Percentiles rank a stretch among this genome's conserved stretches.
These are phyloP conservation scores for Gallirallus australis DNA, from an alignment of 2,797 vertebrate genomes.

Conservation along the genomic window DNA sequence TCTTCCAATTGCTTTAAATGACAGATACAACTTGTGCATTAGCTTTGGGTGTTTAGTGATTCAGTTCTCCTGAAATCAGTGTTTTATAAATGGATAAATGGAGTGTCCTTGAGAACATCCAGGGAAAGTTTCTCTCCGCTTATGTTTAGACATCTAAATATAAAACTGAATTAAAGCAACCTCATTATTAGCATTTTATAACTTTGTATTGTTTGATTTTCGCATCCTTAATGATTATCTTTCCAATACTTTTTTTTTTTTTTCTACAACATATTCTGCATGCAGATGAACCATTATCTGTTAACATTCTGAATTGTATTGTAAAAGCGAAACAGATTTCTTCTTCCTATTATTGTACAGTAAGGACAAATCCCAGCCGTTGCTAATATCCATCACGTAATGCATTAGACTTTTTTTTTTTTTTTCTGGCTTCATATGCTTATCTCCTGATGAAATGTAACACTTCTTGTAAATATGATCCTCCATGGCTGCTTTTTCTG, in stretches of 20 bases:
- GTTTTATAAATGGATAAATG: not conserved
- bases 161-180: not conserved
- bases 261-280: not conserved
- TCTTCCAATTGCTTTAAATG: not conserved
- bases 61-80: not conserved
- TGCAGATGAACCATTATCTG: not conserved
- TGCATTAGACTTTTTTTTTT: not conserved
- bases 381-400: not conserved
- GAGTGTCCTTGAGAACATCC: not conserved
- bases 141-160: not conserved
- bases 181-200: not conserved
- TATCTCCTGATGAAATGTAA: conserved; percentile 1
- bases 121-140: not conserved
- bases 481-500: not conserved
- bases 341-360: not conserved
- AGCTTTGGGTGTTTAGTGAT: not conserved
- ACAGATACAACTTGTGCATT: not conserved
- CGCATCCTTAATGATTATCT: not conserved
- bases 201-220: not conserved
- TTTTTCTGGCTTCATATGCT: not conserved
- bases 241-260: not conserved
- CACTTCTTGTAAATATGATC: not conserved
- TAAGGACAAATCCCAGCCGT: not conserved
- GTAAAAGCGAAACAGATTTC: not conserved
- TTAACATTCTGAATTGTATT: not conserved